Percentiles rank a stretch among this genome's conserved stretches.
Evolutionary conservation across 1,140 invertebrate species (phyloP).

Genomic region (Drosophila orosa): DNA sequence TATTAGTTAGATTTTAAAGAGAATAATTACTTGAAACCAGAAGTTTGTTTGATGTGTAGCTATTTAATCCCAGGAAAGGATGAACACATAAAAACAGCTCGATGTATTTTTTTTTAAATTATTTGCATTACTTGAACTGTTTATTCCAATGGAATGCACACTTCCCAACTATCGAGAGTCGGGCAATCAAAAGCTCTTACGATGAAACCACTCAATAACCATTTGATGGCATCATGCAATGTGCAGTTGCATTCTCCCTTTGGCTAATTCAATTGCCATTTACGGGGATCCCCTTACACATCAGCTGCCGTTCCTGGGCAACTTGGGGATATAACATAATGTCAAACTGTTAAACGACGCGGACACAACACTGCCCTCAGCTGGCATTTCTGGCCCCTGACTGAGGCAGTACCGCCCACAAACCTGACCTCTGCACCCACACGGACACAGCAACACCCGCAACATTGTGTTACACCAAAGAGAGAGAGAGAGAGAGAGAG

Average conservation of each 20-base stretch:
- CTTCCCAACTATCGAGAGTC: neutral
- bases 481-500: no score
- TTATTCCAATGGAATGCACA: neutral
- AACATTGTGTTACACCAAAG: neutral
- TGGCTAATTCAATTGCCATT: constrained; percentile 16
- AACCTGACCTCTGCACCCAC: constrained; percentile 52
- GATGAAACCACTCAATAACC: neutral
- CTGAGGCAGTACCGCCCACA: constrained; percentile 19
- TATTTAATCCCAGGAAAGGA: neutral
- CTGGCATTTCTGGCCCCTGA: constrained; percentile 8
- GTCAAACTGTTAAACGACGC: constrained; percentile 20
- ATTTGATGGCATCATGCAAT: neutral
- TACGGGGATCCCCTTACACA: neutral
- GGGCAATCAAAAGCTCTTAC: neutral
- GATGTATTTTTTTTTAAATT: no score
- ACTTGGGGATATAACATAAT: constrained; percentile 16
- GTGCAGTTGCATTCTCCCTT: constrained; percentile 3
- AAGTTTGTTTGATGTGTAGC: no score
- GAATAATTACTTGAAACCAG: neutral
- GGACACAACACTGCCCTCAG: constrained; percentile 15
- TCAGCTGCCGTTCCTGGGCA: constrained; percentile 1
- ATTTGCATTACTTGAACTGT: no score
- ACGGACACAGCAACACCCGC: constrained; percentile 20
- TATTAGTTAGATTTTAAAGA: neutral
- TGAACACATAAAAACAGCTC: neutral